These are phyloP conservation scores for Centrocercus urophasianus DNA, from an alignment of 2,113 vertebrate species.

Conservation along the genomic window DNA sequence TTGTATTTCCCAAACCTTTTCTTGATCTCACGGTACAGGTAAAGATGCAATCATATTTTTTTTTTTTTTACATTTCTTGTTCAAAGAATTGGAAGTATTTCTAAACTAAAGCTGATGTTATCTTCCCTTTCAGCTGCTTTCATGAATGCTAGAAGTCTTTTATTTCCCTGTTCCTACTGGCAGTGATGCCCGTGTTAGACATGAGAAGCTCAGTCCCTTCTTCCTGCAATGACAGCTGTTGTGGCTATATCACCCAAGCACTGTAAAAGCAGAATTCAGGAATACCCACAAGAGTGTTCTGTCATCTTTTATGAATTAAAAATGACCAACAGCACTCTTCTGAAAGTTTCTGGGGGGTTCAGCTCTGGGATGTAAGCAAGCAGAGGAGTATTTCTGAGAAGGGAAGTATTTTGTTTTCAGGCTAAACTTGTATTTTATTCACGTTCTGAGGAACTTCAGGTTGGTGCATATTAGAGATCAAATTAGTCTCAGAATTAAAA, in stretches of 20 bases:
- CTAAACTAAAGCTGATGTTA: neutral
- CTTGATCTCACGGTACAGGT: conserved; percentile 11
- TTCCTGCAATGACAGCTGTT: neutral
- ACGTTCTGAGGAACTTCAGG: neutral
- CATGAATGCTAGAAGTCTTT: neutral
- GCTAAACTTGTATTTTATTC: neutral
- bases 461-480: conserved; percentile 19
- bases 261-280: neutral
- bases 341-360: neutral
- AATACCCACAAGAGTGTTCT: neutral
- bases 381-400: neutral
- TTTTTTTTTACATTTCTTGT: neutral
- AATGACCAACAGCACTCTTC: neutral
- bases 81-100: conserved; percentile 23
- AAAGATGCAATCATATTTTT: neutral
- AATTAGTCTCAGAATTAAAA: conserved; percentile 32
- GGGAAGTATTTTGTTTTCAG: neutral
- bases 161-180: neutral
- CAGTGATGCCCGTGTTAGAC: neutral
- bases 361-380: neutral
- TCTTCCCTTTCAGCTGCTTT: neutral
- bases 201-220: neutral
- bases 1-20: neutral
- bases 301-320: neutral
- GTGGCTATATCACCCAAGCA: neutral